Evolutionary conservation across 1,140 invertebrate species (phyloP), one percentile per base, ranked within the genome.

Genomic region (Nylanderia fulva): DNA sequence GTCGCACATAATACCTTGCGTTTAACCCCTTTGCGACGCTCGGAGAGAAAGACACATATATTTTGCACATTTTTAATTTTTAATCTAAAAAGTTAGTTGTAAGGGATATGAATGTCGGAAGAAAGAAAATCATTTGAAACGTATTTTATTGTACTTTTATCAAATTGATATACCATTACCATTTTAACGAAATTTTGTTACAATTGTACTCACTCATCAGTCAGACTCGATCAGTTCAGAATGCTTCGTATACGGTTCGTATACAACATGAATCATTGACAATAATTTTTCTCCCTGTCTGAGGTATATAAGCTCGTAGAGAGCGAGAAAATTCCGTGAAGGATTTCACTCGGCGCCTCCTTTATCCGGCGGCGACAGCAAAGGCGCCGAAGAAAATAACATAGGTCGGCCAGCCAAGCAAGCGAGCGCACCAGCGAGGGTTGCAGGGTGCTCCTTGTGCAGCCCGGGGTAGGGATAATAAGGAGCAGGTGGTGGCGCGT

Each of bases 401-500:
- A 69, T 48, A 48, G 84, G 64, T 56, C 64, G 76, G 63, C 36
- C 74, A 86, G 56, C 39, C 64, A 69, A 42, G 60, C 56, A 42
- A 9, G 77, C 77, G 66, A 13, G 64, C 64, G 64, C 52, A 72
- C 36, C 24, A 8, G 64, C 42, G 82, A 82, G 88, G 87, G 75
- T 85, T 76, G 84, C 60, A 64, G 85, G 87, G 85, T 85, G 80
- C 82, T 60, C 74, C 74, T 88, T 86, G 58, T 58, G 74, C 75
- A 75, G n/a, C 33, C 18, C 8, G 18, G 61, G 68, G 88, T 90
- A 89, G 89, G 89, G 88, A 90, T 90, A 90, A 90, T 90, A 90
- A 90, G 88, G 84, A 90, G 89, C 89, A 90, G 89, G 89, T 90
- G 89, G 89, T 90, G 89, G 89, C 89, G 89, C 89, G 89, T 90